These are phyloP conservation scores for Hypomecis punctinalis DNA, from an alignment of 2,888 invertebrate species.

Conservation along the genomic window DNA sequence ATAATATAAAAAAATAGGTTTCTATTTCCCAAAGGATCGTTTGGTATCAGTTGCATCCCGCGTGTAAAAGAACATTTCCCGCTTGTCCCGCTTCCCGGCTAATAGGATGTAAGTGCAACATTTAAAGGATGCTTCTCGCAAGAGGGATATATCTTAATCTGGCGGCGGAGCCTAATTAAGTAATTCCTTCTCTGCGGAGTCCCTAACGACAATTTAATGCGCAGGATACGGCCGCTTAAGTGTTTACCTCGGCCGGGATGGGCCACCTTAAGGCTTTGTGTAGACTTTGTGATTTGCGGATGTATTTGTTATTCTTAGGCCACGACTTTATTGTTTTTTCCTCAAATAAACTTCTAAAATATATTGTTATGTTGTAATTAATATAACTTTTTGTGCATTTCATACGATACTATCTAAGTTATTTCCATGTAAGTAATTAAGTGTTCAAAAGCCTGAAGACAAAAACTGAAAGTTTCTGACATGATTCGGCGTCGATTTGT, in stretches of 20 bases:
- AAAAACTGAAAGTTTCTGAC: no score
- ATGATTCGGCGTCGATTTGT: no score
- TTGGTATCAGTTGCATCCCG: background rate
- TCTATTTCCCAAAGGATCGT: background rate
- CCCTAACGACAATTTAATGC: conserved; percentile 82
- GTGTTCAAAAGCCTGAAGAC: no score
- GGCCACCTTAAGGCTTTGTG: conserved; percentile 20
- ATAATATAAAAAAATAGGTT: no score
- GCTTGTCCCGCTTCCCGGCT: conserved; percentile 3
- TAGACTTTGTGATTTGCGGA: background rate
- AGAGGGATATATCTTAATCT: conserved; percentile 69
- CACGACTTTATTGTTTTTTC: no score
- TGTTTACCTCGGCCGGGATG: conserved; percentile 35
- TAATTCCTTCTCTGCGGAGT: conserved; percentile 66
- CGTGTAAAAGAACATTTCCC: background rate
- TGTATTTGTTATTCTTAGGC: background rate
- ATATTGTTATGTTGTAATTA: no score
- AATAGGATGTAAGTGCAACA: conserved; percentile 14
- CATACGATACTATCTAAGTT: no score
- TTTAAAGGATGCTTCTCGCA: conserved; percentile 39
- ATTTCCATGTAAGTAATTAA: no score
- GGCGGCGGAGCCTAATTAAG: conserved; percentile 70
- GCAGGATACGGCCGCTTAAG: conserved; percentile 44
- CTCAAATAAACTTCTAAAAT: no score
- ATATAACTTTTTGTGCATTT: no score